Percentiles rank a stretch among this genome's conserved stretches.
Evolutionary conservation across 1,140 invertebrate species (phyloP).

Genomic region (Drosophila biarmipes): DNA sequence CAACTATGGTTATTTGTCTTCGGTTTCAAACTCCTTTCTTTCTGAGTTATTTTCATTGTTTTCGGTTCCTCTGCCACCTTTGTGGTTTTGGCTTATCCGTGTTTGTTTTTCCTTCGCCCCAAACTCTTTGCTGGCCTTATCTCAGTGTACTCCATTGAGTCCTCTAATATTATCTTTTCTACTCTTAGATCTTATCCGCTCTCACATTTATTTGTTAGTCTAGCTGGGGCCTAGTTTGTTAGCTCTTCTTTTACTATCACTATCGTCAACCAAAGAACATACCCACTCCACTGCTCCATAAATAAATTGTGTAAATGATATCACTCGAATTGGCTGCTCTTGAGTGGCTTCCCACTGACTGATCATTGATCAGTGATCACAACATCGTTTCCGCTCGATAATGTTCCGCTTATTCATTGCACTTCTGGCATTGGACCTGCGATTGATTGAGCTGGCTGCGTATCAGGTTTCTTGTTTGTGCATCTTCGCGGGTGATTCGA

Average conservation of each 20-base stretch:
- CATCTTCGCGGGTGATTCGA: constrained; percentile 11
- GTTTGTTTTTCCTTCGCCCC: constrained; percentile 14
- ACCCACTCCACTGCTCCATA: not conserved
- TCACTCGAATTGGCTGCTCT: constrained; percentile 5
- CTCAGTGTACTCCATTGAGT: constrained; percentile 15
- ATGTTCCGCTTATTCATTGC: constrained; percentile 18
- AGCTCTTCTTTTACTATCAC: not conserved
- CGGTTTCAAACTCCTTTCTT: not conserved
- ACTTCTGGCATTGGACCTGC: constrained; percentile 18
- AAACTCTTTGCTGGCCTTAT: constrained; percentile 27
- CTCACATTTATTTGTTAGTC: constrained; percentile 15
- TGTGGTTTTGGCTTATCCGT: not conserved
- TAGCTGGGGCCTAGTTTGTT: constrained; percentile 20
- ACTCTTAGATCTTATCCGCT: constrained; percentile 44
- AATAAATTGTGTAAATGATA: not conserved
- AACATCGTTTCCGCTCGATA: constrained; percentile 40
- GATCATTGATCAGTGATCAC: constrained; percentile 45
- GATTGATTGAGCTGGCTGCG: constrained; percentile 7
- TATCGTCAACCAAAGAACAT: no score
- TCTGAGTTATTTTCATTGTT: constrained; percentile 32
- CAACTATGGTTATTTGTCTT: constrained; percentile 2
- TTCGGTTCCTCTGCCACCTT: constrained; percentile 4
- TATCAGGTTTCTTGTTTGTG: constrained; percentile 43
- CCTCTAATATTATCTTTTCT: constrained; percentile 29
- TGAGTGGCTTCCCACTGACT: constrained; percentile 19